A percentile compares a stretch with the other conserved stretches of the same genome.
Evolutionary conservation across 1,140 invertebrate species (phyloP).

Genomic region (Sycobia sp.): DNA sequence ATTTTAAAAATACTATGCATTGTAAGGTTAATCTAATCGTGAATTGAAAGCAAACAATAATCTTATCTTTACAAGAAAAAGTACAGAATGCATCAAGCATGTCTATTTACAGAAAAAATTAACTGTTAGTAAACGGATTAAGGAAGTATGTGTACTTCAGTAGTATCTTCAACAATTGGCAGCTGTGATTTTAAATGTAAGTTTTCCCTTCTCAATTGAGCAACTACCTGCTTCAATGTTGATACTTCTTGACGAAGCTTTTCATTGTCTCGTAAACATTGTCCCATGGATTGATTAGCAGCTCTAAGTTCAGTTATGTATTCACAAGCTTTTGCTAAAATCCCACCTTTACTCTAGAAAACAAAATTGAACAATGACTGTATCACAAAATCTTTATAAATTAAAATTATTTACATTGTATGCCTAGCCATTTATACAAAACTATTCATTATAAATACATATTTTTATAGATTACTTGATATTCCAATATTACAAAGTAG

Average conservation of each 20-base stretch:
- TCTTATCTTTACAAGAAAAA: constrained; percentile 10
- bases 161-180: constrained; percentile 23
- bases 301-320: constrained; percentile 87
- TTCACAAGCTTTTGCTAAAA: constrained; percentile 94
- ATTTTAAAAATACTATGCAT: constrained; percentile 20
- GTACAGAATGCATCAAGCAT: constrained; percentile 25
- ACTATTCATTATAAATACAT: too few species aligned
- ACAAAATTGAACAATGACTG: constrained; percentile 12
- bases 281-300: constrained; percentile 72
- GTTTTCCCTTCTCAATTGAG: constrained; percentile 70
- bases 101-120: constrained; percentile 28
- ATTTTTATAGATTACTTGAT: too few species aligned
- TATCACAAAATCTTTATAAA: too few species aligned
- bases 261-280: constrained; percentile 68
- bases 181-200: constrained; percentile 60
- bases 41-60: too few species aligned
- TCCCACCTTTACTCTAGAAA: constrained; percentile 90
- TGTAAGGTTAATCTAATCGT: not conserved
- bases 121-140: not conserved
- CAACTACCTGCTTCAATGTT: constrained; percentile 64
- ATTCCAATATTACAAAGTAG: too few species aligned
- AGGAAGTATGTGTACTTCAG: constrained; percentile 23
- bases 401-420: too few species aligned
- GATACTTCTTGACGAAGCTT: constrained; percentile 66
- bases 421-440: too few species aligned